Conservation (phyloP, 1,140 invertebrate genomes). For the Bombus turneri region DNA sequence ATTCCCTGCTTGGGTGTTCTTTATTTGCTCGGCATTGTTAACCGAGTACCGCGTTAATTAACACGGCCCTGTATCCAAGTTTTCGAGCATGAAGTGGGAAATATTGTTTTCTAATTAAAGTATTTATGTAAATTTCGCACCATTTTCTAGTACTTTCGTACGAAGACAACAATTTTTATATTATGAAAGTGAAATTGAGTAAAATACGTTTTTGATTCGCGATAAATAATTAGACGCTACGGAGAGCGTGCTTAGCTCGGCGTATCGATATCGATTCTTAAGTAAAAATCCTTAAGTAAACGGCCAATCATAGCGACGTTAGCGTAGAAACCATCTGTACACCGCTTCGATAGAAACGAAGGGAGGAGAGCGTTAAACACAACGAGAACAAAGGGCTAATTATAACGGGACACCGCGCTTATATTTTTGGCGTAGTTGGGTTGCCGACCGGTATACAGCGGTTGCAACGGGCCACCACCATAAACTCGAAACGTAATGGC, state of each 20-base stretch:
- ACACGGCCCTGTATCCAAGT: neutral
- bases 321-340: neutral
- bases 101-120: neutral
- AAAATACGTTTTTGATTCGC: neutral
- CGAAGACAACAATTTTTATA: no score
- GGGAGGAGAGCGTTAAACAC: slow-evolving; percentile 11
- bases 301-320: neutral
- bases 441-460: neutral
- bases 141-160: no score
- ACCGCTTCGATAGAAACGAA: neutral
- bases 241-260: neutral
- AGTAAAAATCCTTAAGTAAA: neutral
- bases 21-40: neutral
- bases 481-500: slow-evolving; percentile 39
- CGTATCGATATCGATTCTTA: neutral
- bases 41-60: neutral
- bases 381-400: slow-evolving; percentile 20
- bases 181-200: no score
- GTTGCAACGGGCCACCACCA: slow-evolving; percentile 1
- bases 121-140: no score
- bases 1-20: neutral
- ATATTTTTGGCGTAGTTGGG: slow-evolving; percentile 32
- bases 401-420: slow-evolving; percentile 9
- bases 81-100: neutral
- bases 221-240: no score